Base-by-base conservation (phyloP, 2,888 invertebrate species). In the Athrips mouffetella region DNA sequence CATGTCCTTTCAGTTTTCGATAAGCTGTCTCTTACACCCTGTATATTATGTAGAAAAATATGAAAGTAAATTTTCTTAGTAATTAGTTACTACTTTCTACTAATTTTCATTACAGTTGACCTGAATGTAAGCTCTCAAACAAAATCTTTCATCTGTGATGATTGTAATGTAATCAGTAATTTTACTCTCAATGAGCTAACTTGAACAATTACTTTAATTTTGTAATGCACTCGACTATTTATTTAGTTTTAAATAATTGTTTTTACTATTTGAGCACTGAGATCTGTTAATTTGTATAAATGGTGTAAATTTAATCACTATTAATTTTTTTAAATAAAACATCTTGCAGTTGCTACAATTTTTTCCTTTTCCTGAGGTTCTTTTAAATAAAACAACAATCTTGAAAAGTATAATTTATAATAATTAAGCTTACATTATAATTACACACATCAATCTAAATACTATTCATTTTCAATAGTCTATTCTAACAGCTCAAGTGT, bases 231-330 rank as follows among this genome's bases (percentile, higher is more conserved):
- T 80, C 69, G 72, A 73, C 70, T 85, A 84, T 86, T 86, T 86
- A 86, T 84, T 82, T 83, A 82, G 74, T 79, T 76, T 75, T 76
- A 80, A 76, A 65, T 79, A 78, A 78, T 77, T 76, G 70, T 80
- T 81, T 81, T 76, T 77, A 78, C 71, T 79, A 73, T 77, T 77
- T 79, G 76, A 78, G 80, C 86, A 88, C 86, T 80, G 79, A 85
- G 88, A 88, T 88, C 88, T 88, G 88, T 87, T 85, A 86, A 81
- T 82, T 80, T 81, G 76, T 87, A 84, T 75, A 77, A 75, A 81
- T 63, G 61, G 66, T 70, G 70, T 73, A 74, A 72, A 70, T 65
- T 67, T 74, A 73, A 77, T 73, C 69, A 73, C 70, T 74, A 76
- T 76, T 75, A 73, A 73, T 62, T 64, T 74, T 76, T 79, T 73